Evolutionary conservation across 2,888 invertebrate species (phyloP).

Genomic region (Habroteleia sp.): DNA sequence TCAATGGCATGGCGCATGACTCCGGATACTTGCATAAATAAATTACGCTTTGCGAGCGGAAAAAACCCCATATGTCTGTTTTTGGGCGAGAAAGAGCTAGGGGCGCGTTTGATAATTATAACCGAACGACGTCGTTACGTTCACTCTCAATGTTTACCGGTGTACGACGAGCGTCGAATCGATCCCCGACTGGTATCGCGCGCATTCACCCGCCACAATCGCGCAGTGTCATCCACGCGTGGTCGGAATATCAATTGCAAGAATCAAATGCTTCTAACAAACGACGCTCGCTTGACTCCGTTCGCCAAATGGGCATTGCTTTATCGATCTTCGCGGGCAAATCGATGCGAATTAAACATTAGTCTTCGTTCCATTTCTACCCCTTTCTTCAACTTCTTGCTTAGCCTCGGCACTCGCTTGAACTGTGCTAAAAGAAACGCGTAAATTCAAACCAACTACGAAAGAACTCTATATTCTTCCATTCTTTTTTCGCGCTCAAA

Average conservation of each 20-base stretch:
- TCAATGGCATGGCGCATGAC: too few relatives aligned
- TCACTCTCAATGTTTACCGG: slow-evolving; percentile 57
- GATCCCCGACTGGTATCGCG: slow-evolving; percentile 67
- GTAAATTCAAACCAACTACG: not conserved
- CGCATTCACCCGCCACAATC: slow-evolving; percentile 61
- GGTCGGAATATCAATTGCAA: slow-evolving; percentile 73
- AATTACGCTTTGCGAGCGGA: not conserved
- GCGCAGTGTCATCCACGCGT: slow-evolving; percentile 69
- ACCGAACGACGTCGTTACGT: slow-evolving; percentile 46
- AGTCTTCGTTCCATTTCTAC: slow-evolving; percentile 57
- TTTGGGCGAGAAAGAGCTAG: slow-evolving; percentile 1
- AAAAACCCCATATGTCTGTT: not conserved
- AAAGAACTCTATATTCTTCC: too few relatives aligned
- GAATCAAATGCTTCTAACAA: slow-evolving; percentile 74
- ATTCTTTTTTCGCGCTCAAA: too few relatives aligned
- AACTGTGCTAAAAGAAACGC: not conserved
- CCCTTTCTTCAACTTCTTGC: slow-evolving; percentile 47
- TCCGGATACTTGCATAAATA: too few relatives aligned
- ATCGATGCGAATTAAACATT: slow-evolving; percentile 63
- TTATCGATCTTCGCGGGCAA: slow-evolving; percentile 60
- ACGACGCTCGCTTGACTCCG: slow-evolving; percentile 65
- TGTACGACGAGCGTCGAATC: slow-evolving; percentile 69
- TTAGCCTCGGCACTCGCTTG: slow-evolving; percentile 38
- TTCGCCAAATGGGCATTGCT: slow-evolving; percentile 57
- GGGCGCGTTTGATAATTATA: slow-evolving; percentile 20